phyloP scores from a whole-genome alignment of 1,140 invertebrate genomes.

The Bombus superbus region DNA sequence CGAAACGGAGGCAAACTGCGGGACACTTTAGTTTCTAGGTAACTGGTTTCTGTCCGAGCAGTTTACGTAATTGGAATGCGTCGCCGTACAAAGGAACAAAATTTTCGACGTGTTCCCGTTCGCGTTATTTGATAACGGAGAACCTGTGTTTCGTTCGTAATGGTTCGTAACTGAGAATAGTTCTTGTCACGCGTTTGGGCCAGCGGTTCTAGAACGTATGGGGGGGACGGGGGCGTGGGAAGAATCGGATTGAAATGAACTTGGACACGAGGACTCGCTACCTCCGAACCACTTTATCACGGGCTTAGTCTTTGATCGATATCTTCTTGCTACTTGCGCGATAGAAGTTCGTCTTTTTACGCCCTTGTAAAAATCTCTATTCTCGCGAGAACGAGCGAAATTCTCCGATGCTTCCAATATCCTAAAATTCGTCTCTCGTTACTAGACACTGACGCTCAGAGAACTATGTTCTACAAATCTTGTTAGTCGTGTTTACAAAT shows the following conservation, averaged over 20 bases:
- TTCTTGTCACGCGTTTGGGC: neutral
- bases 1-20: neutral
- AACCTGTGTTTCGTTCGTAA: neutral
- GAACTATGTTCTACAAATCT: too few species aligned
- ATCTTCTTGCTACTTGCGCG: neutral
- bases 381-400: too few species aligned
- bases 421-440: neutral
- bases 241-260: neutral
- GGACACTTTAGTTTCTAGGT: neutral
- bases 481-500: too few species aligned
- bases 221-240: too few species aligned
- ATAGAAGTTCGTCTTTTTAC: neutral
- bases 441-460: rapidly evolving
- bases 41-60: neutral
- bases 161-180: neutral
- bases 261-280: neutral
- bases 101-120: neutral
- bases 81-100: too few species aligned
- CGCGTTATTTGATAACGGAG: neutral
- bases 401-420: neutral
- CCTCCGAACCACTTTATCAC: neutral
- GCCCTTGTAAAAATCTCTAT: neutral
- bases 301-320: neutral
- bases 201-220: too few species aligned
- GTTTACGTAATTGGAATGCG: neutral